Evolutionary conservation across 2,797 vertebrate genomes (phyloP).

Genomic region (Ara ararauna): DNA sequence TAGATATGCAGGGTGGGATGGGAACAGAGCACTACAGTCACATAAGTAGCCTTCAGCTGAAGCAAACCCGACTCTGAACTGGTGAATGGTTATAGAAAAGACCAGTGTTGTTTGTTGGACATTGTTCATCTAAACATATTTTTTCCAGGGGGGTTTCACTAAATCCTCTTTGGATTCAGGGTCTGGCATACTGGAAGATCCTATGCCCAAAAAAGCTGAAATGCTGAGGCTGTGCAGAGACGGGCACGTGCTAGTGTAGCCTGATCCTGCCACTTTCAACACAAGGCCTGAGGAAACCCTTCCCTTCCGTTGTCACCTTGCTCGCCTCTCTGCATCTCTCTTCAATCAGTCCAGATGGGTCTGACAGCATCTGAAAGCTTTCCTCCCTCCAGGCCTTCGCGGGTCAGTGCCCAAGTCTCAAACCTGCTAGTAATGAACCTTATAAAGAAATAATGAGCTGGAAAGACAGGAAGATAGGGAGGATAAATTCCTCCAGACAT

Average conservation of each 20-base stretch:
- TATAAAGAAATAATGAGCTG: conserved; percentile 51
- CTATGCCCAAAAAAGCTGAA: background rate
- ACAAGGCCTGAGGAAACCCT: background rate
- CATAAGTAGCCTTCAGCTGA: background rate
- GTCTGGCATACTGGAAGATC: background rate
- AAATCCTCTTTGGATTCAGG: background rate
- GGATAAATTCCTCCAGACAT: conserved; percentile 4
- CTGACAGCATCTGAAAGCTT: background rate
- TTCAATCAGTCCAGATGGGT: background rate
- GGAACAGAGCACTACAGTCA: background rate
- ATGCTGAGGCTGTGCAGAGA: background rate
- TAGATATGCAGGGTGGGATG: background rate
- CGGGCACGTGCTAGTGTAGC: background rate
- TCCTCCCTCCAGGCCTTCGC: background rate
- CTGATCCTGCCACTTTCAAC: background rate
- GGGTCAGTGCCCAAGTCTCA: conserved; percentile 14
- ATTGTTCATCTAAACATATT: background rate
- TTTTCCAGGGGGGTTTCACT: background rate
- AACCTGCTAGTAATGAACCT: conserved; percentile 42
- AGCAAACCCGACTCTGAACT: background rate
- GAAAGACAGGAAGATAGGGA: conserved; percentile 9
- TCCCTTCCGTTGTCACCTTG: background rate
- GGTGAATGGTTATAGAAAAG: background rate
- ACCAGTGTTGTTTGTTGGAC: background rate
- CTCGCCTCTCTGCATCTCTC: background rate